A percentile compares a stretch with the other conserved stretches of the same genome.
Conservation (phyloP, 2,797 vertebrate species). For the Emys orbicularis region DNA sequence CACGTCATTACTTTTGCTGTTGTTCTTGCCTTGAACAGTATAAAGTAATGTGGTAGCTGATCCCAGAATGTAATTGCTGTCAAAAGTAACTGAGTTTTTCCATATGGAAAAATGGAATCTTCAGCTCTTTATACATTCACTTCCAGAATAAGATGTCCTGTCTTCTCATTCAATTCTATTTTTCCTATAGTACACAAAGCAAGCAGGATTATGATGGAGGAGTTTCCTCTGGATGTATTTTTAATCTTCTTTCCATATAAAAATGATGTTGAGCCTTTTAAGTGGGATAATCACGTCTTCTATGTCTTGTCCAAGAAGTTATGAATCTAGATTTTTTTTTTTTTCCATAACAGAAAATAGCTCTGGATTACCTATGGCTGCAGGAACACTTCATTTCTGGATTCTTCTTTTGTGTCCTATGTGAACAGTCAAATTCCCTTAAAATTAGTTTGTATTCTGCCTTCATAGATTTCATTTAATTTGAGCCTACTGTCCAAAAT, state of each 20-base stretch:
- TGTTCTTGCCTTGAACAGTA: neutral
- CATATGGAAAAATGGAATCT: neutral
- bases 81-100: neutral
- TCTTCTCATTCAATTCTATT: neutral
- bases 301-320: neutral
- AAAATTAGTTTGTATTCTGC: neutral
- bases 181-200: neutral
- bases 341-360: neutral
- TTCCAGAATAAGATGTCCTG: neutral
- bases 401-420: neutral
- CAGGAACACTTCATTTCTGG: neutral
- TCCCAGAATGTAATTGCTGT: neutral
- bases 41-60: neutral
- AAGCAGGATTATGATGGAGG: neutral
- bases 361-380: neutral
- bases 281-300: neutral
- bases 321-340: neutral
- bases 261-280: neutral
- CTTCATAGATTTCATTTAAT: neutral
- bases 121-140: neutral
- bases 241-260: neutral
- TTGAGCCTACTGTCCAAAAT: neutral
- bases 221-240: neutral
- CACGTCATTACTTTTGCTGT: accelerated
- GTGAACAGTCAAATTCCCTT: neutral